A percentile compares a stretch with the other conserved stretches of the same genome.
Conservation (phyloP, 1,140 invertebrate species). For the Whitmania pigra region DNA sequence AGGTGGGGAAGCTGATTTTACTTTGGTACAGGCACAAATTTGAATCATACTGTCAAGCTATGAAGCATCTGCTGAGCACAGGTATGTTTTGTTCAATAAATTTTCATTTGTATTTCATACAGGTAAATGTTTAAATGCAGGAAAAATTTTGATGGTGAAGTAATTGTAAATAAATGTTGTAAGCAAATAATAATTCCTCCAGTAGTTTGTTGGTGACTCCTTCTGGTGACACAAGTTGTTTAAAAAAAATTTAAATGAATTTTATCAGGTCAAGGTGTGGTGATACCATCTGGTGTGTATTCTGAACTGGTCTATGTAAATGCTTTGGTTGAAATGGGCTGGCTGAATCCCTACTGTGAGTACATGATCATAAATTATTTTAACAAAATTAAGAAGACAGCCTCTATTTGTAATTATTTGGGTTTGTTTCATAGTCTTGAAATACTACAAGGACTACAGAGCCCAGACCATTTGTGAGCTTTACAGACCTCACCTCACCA, state of each 20-base stretch:
- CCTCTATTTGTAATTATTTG: neutral
- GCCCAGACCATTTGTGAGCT: constrained; percentile 28
- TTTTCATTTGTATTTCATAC: constrained; percentile 11
- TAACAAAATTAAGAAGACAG: neutral
- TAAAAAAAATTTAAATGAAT: constrained; percentile 12
- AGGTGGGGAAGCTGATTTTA: constrained; percentile 29
- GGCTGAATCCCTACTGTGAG: constrained; percentile 26
- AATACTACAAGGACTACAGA: constrained; percentile 24
- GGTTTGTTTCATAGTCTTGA: constrained; percentile 19
- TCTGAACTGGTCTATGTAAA: constrained; percentile 30
- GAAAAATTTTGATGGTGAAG: neutral
- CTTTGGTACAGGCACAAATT: constrained; percentile 27
- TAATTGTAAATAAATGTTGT: neutral
- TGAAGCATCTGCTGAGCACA: constrained; percentile 34
- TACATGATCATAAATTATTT: constrained; percentile 1
- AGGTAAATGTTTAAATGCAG: neutral
- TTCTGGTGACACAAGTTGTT: constrained; percentile 5
- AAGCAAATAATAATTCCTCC: neutral
- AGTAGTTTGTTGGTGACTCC: no score
- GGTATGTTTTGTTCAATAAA: constrained; percentile 27
- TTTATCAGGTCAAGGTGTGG: constrained; percentile 31
- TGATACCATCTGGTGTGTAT: constrained; percentile 28
- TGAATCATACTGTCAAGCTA: constrained; percentile 28
- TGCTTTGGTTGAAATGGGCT: constrained; percentile 26
- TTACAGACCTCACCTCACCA: constrained; percentile 29